These are phyloP conservation scores for Pithys albifrons DNA, from an alignment of 2,113 vertebrate genomes.

Conservation along the genomic window DNA sequence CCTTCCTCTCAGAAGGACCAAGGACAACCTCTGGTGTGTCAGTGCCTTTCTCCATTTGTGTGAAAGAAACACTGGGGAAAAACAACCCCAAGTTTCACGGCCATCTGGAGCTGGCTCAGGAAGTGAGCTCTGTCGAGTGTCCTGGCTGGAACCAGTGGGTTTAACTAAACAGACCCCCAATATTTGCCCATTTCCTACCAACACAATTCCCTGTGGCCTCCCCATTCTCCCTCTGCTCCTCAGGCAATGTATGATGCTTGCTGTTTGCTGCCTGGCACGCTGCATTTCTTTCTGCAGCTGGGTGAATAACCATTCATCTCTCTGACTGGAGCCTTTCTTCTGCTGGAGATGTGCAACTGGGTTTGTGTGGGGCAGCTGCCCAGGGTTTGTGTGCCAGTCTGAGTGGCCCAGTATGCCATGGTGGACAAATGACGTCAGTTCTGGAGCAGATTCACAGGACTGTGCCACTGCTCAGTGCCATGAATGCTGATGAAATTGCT, in stretches of 20 bases:
- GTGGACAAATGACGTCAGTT: background rate
- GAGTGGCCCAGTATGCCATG: background rate
- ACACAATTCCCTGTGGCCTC: background rate
- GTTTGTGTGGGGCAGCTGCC: constrained; percentile 30
- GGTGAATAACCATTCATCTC: constrained; percentile 44
- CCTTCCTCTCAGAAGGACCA: background rate
- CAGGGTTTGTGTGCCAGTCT: background rate
- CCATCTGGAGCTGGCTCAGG: background rate
- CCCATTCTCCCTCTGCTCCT: background rate
- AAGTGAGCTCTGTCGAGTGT: background rate
- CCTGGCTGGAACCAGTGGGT: background rate
- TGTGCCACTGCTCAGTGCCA: background rate
- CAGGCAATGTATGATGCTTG: background rate
- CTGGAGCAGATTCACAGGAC: constrained; percentile 8
- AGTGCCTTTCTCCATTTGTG: background rate
- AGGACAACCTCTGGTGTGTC: background rate
- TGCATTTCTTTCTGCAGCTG: constrained; percentile 1
- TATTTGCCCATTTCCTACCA: constrained; percentile 4
- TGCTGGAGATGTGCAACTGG: background rate
- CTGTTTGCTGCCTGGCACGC: background rate
- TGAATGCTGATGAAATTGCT: constrained; percentile 40
- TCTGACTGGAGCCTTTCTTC: constrained; percentile 44
- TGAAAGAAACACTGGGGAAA: background rate
- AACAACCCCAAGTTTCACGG: background rate
- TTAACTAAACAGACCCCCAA: background rate